phyloP scores from a whole-genome alignment of 2,797 vertebrate genomes.

The Peromyscus eremicus region DNA sequence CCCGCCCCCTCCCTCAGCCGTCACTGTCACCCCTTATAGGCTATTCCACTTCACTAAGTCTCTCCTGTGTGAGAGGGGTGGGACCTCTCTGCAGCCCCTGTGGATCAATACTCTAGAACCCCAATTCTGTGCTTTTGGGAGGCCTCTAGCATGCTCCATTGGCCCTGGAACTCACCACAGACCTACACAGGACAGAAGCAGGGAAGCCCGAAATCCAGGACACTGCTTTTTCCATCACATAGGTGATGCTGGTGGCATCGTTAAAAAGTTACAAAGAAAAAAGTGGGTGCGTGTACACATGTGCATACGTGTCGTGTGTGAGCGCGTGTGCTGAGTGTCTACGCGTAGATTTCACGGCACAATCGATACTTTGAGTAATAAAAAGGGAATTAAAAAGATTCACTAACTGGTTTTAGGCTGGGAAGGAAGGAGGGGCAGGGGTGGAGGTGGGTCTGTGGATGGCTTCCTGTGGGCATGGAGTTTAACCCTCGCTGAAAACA shows the following conservation, averaged over 20 bases:
- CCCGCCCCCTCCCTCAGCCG: neutral
- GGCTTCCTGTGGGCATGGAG: neutral
- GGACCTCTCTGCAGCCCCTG: too few species aligned
- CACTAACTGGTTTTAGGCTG: neutral
- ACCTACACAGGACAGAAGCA: neutral
- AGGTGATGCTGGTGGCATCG: neutral
- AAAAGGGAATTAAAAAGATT: neutral
- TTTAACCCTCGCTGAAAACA: neutral
- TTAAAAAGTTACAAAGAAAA: neutral
- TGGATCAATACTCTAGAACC: neutral
- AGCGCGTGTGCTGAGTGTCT: neutral
- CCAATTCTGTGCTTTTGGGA: neutral
- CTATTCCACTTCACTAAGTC: neutral
- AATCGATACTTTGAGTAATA: neutral
- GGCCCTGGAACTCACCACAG: neutral
- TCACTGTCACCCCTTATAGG: neutral
- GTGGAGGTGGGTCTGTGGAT: neutral
- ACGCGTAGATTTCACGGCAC: neutral
- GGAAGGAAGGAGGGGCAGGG: too few species aligned
- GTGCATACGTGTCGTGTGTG: neutral
- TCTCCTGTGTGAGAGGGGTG: neutral
- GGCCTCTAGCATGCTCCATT: neutral
- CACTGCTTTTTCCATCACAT: neutral
- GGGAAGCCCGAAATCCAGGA: neutral
- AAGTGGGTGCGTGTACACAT: neutral